Percentiles rank a stretch among this genome's conserved stretches.
These are phyloP conservation scores for Syngnathus scovelli DNA, from an alignment of 2,113 vertebrate genomes.

Conservation along the genomic window DNA sequence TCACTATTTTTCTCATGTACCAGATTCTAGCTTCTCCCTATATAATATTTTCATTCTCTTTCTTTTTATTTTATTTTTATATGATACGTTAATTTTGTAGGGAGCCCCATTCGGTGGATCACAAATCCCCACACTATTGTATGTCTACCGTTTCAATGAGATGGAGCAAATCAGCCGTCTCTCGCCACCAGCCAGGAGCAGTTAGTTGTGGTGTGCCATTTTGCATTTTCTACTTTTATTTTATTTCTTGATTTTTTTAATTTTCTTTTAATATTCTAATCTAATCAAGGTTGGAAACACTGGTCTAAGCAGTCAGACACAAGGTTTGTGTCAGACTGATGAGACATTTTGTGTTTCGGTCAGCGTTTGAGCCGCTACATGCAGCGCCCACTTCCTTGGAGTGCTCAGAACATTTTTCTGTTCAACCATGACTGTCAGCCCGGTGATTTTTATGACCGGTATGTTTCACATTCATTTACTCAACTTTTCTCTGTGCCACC, in stretches of 20 bases:
- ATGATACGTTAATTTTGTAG: not conserved
- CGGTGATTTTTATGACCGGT: slow-evolving; percentile 66
- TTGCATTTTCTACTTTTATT: no score
- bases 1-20: not conserved
- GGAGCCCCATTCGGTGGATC: not conserved
- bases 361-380: slow-evolving; percentile 61
- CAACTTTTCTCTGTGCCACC: slow-evolving; percentile 47
- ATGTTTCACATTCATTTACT: slow-evolving; percentile 69
- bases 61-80: not conserved
- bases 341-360: slow-evolving; percentile 67
- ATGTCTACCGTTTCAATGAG: no score
- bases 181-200: no score
- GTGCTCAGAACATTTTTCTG: slow-evolving; percentile 54
- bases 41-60: not conserved
- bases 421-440: slow-evolving; percentile 69
- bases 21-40: no score
- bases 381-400: slow-evolving; percentile 40
- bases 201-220: no score
- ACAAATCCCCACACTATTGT: not conserved
- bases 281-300: slow-evolving; percentile 13
- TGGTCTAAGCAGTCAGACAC: slow-evolving; percentile 44
- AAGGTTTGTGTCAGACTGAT: slow-evolving; percentile 41
- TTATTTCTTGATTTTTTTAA: no score
- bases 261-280: no score
- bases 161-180: no score